Percentiles rank a stretch among this genome's conserved stretches.
These are phyloP conservation scores for Nettapus auritus DNA, from an alignment of 2,113 vertebrate genomes.

Conservation along the genomic window DNA sequence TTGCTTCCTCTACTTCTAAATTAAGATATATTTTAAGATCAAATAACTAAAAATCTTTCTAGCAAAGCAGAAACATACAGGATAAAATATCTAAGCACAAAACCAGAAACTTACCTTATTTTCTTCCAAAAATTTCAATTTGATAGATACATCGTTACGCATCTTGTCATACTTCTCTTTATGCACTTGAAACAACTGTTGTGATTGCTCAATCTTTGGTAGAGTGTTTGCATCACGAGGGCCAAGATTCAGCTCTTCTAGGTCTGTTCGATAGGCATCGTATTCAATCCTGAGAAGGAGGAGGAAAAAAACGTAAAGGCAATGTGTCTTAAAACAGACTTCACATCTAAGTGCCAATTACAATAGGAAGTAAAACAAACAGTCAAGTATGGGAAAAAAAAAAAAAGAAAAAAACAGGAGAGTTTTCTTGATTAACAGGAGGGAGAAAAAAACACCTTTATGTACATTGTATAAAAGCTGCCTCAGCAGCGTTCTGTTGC, in stretches of 20 bases:
- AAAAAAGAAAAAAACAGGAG: not conserved
- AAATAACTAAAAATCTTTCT: not conserved
- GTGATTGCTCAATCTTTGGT: slow-evolving; percentile 94
- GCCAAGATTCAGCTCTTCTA: slow-evolving; percentile 95
- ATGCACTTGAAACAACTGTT: slow-evolving; percentile 91
- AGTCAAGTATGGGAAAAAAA: not conserved
- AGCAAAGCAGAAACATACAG: not conserved
- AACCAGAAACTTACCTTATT: slow-evolving; percentile 87
- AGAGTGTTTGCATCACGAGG: slow-evolving; percentile 91
- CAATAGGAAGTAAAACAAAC: not conserved
- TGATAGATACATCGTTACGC: slow-evolving; percentile 91
- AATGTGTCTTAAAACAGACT: not conserved
- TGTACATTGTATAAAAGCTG: not conserved
- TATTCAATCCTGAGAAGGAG: slow-evolving; percentile 87
- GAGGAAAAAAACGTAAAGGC: not conserved
- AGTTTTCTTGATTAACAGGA: not conserved
- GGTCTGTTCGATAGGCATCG: slow-evolving; percentile 95
- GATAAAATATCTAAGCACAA: not conserved
- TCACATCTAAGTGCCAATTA: not conserved
- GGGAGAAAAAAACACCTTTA: not conserved
- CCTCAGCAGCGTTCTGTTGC: not conserved
- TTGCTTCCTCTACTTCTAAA: not conserved
- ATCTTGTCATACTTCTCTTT: slow-evolving; percentile 97
- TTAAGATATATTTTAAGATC: not conserved
- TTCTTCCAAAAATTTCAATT: slow-evolving; percentile 97